Evolutionary conservation across 2,888 invertebrate species (phyloP).

Genomic region (Drosophila heteroneura): DNA sequence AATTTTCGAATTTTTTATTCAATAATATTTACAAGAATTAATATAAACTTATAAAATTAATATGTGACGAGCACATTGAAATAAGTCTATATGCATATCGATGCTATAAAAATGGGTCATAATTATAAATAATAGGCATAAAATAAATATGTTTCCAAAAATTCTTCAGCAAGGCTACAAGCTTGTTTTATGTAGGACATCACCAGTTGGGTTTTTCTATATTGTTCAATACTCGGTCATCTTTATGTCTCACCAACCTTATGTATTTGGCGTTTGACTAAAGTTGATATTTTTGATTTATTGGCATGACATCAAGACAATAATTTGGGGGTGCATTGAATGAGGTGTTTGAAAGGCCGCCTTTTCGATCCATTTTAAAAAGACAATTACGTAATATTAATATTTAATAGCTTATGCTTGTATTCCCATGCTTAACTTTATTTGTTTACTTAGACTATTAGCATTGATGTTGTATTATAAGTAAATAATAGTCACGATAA

Average conservation of each 20-base stretch:
- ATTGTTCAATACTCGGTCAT: slow-evolving; percentile 14
- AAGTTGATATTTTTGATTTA: slow-evolving; percentile 60
- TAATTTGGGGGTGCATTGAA: slow-evolving; percentile 32
- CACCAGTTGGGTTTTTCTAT: slow-evolving; percentile 40
- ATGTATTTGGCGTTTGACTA: slow-evolving; percentile 31
- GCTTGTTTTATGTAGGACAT: slow-evolving; percentile 74
- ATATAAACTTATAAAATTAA: slow-evolving; percentile 76
- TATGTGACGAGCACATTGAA: slow-evolving; percentile 67
- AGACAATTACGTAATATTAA: not conserved
- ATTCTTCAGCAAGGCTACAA: slow-evolving; percentile 72
- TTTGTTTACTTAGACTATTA: not conserved
- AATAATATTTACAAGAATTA: slow-evolving; percentile 80
- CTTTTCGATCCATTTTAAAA: slow-evolving; percentile 5
- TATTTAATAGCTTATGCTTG: not conserved
- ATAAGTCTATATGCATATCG: slow-evolving; percentile 58
- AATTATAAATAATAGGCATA: slow-evolving; percentile 62
- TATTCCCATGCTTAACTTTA: not conserved
- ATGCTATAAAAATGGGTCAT: slow-evolving; percentile 71
- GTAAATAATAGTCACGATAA: too few species aligned
- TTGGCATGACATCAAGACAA: slow-evolving; percentile 45
- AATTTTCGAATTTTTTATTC: slow-evolving; percentile 72
- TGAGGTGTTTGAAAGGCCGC: slow-evolving; percentile 49
- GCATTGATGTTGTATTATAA: not conserved
- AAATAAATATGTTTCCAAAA: slow-evolving; percentile 60
- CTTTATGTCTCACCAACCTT: slow-evolving; percentile 31